phyloP scores from a whole-genome alignment of 2,888 invertebrate genomes.

The Chloromyia formosa region DNA sequence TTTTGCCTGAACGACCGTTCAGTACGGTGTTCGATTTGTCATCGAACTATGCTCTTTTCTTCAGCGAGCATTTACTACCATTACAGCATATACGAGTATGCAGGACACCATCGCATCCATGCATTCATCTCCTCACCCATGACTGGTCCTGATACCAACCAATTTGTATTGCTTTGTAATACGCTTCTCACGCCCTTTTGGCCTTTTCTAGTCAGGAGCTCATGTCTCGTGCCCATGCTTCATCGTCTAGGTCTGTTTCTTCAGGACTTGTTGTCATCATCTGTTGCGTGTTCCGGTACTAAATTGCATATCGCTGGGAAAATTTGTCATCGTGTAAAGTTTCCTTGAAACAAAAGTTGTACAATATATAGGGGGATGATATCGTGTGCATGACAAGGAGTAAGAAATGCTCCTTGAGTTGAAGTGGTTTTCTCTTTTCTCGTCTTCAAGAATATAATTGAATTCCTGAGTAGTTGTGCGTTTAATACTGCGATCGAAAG shows the following conservation, averaged over 20 bases:
- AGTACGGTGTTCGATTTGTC: conserved; percentile 5
- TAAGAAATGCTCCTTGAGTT: conserved; percentile 3
- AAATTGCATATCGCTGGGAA: conserved; percentile 37
- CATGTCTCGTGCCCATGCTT: not conserved
- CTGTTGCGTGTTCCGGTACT: conserved; percentile 41
- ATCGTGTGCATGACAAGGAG: not conserved
- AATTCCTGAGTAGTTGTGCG: conserved; percentile 28
- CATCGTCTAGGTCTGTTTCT: not conserved
- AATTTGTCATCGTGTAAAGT: conserved; percentile 40
- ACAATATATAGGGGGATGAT: not conserved
- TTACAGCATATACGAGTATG: too few relatives aligned
- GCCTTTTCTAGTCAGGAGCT: not conserved
- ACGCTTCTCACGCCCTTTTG: not conserved
- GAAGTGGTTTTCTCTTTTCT: conserved; percentile 28
- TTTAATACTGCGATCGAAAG: conserved; percentile 1
- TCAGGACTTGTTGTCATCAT: conserved; percentile 37
- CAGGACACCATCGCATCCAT: conserved; percentile 3
- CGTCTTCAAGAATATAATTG: conserved; percentile 27
- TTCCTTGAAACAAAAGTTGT: conserved; percentile 34
- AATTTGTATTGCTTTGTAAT: conserved; percentile 23
- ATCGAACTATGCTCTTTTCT: conserved; percentile 17
- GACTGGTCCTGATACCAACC: conserved; percentile 2
- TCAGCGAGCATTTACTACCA: not conserved
- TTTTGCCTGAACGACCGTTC: not conserved
- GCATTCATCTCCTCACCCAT: not conserved